Percentiles rank a stretch among this genome's conserved stretches.
Evolutionary conservation across 2,797 vertebrate species (phyloP).

Genomic region (Agapornis canus): DNA sequence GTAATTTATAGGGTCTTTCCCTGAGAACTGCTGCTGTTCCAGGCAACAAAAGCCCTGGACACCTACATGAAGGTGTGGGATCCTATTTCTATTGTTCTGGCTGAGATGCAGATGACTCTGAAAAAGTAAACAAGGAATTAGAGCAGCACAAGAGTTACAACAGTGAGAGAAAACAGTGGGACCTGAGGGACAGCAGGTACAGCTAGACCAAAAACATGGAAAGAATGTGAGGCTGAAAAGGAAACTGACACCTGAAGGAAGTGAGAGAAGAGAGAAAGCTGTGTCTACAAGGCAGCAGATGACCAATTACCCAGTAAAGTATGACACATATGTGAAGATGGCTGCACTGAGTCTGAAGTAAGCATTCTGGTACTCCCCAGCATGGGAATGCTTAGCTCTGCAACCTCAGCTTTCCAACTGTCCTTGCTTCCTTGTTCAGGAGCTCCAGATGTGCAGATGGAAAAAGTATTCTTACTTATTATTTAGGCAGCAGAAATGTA

Average conservation of each 20-base stretch:
- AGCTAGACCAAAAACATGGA: not conserved
- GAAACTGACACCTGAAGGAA: not conserved
- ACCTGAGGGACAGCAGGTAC: not conserved
- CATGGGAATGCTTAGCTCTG: not conserved
- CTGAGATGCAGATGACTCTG: not conserved
- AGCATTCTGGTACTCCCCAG: not conserved
- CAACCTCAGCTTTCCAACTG: not conserved
- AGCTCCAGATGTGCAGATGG: not conserved
- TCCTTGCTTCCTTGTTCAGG: not conserved
- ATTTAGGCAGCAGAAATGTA: not conserved
- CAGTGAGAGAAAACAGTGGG: not conserved
- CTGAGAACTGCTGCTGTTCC: not conserved
- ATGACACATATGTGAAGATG: not conserved
- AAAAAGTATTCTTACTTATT: not conserved
- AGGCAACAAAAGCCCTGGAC: not conserved
- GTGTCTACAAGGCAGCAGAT: not conserved
- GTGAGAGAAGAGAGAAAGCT: not conserved
- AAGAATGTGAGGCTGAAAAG: not conserved
- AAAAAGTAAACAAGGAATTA: not conserved
- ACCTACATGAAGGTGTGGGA: not conserved
- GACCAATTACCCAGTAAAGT: not conserved
- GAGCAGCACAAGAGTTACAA: not conserved
- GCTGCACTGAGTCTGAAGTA: not conserved
- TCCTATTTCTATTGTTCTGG: not conserved
- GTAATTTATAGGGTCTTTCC: not conserved